Base-by-base conservation (phyloP, 2,888 invertebrate genomes). In the Callinectes sapidus region DNA sequence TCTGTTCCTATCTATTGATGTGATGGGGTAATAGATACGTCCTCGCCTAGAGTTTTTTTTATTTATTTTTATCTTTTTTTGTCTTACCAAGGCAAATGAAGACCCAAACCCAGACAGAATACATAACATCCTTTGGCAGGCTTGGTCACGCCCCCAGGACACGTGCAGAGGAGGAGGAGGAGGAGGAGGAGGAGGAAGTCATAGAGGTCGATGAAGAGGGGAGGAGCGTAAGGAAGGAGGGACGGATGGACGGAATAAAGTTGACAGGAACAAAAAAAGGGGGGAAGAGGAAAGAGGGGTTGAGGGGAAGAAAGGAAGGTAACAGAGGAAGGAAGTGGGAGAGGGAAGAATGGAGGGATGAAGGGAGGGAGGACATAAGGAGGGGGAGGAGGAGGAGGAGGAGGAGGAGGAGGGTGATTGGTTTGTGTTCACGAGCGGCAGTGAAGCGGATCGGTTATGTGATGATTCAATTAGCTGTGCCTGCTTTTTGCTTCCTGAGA, bases 1-100 rank as follows among this genome's bases (percentile, higher is more conserved):
- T 71, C 23, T 13, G 71, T 23, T 61, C 8, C 61, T 61, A 71
- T 35, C 81, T 81, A 81, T 35, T 35, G 35, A 35, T 35, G 81
- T 32, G 32, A 81, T 35, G 35, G n/a, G 81, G 35, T 81, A 81
- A 81, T 81, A 81, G 81, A 81, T 35, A 81, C 81, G 35, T 35
- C 81, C 28, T 35, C 32, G 16, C 81, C 81, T 81, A 35, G 61
- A 48, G 8, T 48, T 23, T 61, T 23, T 23, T 61, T 23, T 18
- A 23, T 61, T 61, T 61, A 18, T 61, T 61, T 61, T 23, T 32
- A 32, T 35, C 35, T 81, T 81, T 81, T 81, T n/a, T n/a, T n/a
- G n/a, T n/a, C 13, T 81, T 3, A 13, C 81, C 13, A 32, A 81
- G 14, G 32, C 81, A 81, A 81, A 81, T 81, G 32, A 35, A 81